Evolutionary conservation across 2,113 vertebrate species (phyloP).

Genomic region (human (Homo sapiens)): DNA sequence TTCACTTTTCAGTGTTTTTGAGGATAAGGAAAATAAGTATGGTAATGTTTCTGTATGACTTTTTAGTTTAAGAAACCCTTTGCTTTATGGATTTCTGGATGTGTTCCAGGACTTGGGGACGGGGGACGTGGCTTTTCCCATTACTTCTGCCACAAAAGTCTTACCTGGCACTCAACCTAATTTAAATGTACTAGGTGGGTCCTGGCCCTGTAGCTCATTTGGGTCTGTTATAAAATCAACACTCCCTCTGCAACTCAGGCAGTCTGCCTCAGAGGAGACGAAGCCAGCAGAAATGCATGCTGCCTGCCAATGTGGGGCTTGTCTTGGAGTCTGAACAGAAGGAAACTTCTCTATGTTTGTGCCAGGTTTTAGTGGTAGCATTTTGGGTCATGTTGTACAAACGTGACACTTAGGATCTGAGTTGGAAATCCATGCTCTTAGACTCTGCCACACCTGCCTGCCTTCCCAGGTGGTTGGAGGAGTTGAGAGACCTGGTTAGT

Average conservation of each 20-base stretch:
- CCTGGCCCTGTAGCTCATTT: neutral
- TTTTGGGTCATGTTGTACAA: neutral
- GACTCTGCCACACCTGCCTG: neutral
- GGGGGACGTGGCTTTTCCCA: neutral
- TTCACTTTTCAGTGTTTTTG: neutral
- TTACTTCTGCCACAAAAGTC: neutral
- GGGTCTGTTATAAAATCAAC: constrained; percentile 39
- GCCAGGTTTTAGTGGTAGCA: neutral
- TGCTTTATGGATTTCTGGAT: neutral
- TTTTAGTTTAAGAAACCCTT: neutral
- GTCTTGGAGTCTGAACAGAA: constrained; percentile 27
- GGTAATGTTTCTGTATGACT: neutral
- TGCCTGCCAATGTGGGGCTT: neutral
- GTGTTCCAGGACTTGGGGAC: neutral
- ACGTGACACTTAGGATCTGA: neutral
- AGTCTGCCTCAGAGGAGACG: constrained; percentile 36
- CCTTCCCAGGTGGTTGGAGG: neutral
- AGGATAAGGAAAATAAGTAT: neutral
- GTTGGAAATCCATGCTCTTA: neutral
- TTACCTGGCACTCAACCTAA: neutral
- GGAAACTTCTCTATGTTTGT: neutral
- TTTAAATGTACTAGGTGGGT: neutral
- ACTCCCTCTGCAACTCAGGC: constrained; percentile 13
- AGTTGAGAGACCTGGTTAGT: neutral
- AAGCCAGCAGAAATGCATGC: constrained; percentile 30